These are phyloP conservation scores for Lithosia quadra DNA, from an alignment of 2,888 invertebrate genomes.

Conservation along the genomic window DNA sequence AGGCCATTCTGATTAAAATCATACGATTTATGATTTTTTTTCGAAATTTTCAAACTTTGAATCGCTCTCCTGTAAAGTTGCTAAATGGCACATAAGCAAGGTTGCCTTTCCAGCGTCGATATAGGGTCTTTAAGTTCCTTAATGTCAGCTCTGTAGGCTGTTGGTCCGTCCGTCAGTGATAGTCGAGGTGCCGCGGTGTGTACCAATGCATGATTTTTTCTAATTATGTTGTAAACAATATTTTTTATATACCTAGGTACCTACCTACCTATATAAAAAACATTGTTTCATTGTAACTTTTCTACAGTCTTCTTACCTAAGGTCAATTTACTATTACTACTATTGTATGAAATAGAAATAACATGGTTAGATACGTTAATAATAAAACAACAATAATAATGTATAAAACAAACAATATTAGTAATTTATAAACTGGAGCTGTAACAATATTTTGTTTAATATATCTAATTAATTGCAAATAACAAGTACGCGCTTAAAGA, in stretches of 20 bases:
- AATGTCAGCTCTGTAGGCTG: not conserved
- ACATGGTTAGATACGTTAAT: constrained; percentile 15
- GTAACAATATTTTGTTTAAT: constrained; percentile 14
- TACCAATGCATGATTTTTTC: constrained; percentile 2
- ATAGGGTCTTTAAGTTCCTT: not conserved
- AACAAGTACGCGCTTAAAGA: constrained; percentile 31
- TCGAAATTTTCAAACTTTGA: too few relatives aligned
- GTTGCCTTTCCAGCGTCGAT: too few relatives aligned
- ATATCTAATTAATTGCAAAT: constrained; percentile 25
- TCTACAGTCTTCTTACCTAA: constrained; percentile 26
- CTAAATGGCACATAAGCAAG: too few relatives aligned
- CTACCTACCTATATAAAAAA: too few relatives aligned
- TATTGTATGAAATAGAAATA: constrained; percentile 40
- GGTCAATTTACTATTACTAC: constrained; percentile 30
- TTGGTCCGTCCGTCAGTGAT: not conserved
- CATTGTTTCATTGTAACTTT: constrained; percentile 5
- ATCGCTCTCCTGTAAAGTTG: too few relatives aligned
- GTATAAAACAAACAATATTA: constrained; percentile 41
- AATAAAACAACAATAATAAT: constrained; percentile 41
- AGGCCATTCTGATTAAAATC: too few relatives aligned
- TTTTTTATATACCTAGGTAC: too few relatives aligned
- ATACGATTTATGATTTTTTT: too few relatives aligned
- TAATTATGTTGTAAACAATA: too few relatives aligned
- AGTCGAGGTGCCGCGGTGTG: too few relatives aligned
- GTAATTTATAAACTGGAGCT: constrained; percentile 25